Evolutionary conservation across 2,888 invertebrate genomes (phyloP), one percentile per base, ranked within the genome.

Genomic region (Diaphora mendica): DNA sequence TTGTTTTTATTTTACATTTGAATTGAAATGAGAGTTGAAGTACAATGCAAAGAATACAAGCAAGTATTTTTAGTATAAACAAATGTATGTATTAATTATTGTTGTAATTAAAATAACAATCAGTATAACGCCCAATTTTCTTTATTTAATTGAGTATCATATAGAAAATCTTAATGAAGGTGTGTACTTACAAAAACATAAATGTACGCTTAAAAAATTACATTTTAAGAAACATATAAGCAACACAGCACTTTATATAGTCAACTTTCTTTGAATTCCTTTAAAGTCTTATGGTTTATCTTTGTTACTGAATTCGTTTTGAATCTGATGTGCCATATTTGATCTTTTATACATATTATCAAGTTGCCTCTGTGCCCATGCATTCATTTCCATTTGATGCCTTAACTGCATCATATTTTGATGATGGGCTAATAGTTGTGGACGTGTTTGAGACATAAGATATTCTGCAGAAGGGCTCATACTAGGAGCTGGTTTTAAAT

Each of bases 341-440:
- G 94, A 87, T 89, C 91, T 94, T 85, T 95, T 95, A 77, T 92
- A 88, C 72, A 95, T 86, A 42, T 70, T 70, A 79, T 94, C 94
- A 86, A 91, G 90, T 76, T 93, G 93, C 74, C 92, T 90, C 78
- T 94, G 93, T 55, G 93, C 93, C 95, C 95, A 95, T 55, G 92
- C 92, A 87, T 89, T 93, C 83, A 94, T 90, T 86, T 95, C 94
- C 89, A 94, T 92, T 81, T 94, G 93, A 82, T 92, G 94, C 79
- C 94, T 90, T 66, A 92, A 81, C 68, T 92, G 73, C 64, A 76
- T 75, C 62, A 75, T 72, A 44, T 67, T 75, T 44, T 75, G 91
- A 79, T 91, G 87, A 68, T 92, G 88, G 64, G 90, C 86, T 80
- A 93, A 85, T 59, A 92, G 82, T 80, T 91, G 93, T 67, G 91